Percentiles rank a stretch among this genome's conserved stretches.
These are phyloP conservation scores for Orthosia gothica DNA, from an alignment of 2,888 invertebrate genomes.

Conservation along the genomic window DNA sequence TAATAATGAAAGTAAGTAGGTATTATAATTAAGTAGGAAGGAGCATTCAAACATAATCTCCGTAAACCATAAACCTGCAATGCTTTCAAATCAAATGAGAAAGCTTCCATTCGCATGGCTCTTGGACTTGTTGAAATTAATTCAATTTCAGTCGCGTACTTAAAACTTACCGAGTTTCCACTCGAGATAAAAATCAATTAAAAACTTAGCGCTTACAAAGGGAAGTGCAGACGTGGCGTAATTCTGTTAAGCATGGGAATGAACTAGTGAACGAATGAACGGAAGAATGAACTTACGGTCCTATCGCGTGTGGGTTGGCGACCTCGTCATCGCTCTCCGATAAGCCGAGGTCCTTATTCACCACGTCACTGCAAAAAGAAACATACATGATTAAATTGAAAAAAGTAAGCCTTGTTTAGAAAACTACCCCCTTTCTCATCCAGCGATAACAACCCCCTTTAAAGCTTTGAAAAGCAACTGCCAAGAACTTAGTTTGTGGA, in stretches of 20 bases:
- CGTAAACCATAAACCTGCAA: conserved; percentile 34
- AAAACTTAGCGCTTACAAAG: conserved; percentile 57
- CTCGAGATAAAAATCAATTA: conserved; percentile 64
- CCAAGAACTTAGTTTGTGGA: not conserved
- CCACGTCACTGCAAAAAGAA: conserved; percentile 82
- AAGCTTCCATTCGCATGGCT: conserved; percentile 27
- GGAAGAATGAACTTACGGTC: conserved; percentile 82
- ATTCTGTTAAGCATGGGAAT: conserved; percentile 39
- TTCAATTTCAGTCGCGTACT: conserved; percentile 55
- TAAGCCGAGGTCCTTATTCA: conserved; percentile 93
- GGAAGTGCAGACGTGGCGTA: conserved; percentile 35
- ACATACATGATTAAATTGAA: conserved; percentile 2
- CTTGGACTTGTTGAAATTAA: conserved; percentile 52
- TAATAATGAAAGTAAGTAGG: not conserved
- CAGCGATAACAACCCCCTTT: not conserved
- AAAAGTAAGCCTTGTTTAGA: not conserved
- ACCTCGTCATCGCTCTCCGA: conserved; percentile 96
- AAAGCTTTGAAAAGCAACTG: not conserved
- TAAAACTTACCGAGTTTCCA: conserved; percentile 50
- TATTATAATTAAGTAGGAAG: not conserved
- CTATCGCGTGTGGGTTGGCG: conserved; percentile 83
- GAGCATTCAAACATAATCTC: conserved; percentile 6
- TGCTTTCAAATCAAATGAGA: conserved; percentile 35
- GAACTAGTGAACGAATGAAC: conserved; percentile 63
- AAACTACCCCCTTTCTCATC: too few species aligned